Evolutionary conservation across 2,113 vertebrate genomes (phyloP).

Genomic region (Beaufortia kweichowensis): DNA sequence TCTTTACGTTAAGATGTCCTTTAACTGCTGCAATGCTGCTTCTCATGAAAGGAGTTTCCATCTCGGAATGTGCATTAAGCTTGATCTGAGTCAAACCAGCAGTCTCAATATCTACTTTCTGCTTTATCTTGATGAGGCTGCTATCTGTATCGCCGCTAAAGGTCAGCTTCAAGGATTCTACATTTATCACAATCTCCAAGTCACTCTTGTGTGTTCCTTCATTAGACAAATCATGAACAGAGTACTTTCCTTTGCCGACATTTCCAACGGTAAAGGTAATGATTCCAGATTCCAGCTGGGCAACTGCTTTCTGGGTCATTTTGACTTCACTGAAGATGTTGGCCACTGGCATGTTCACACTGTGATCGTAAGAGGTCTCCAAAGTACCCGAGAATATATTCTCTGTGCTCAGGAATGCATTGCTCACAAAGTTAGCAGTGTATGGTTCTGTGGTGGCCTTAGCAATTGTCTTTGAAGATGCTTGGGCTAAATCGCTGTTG

Average conservation of each 20-base stretch:
- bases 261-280: slow-evolving; percentile 69
- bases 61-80: slow-evolving; percentile 76
- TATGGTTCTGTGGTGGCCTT: slow-evolving; percentile 77
- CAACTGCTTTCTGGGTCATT: slow-evolving; percentile 71
- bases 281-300: slow-evolving; percentile 68
- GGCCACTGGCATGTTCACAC: slow-evolving; percentile 72
- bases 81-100: slow-evolving; percentile 64
- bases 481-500: slow-evolving; percentile 68
- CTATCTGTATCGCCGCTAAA: slow-evolving; percentile 77
- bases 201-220: slow-evolving; percentile 79
- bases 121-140: slow-evolving; percentile 78
- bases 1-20: slow-evolving; percentile 69
- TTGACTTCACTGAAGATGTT: slow-evolving; percentile 74
- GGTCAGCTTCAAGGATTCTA: slow-evolving; percentile 66
- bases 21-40: slow-evolving; percentile 74
- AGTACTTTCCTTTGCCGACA: slow-evolving; percentile 74
- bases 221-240: slow-evolving; percentile 67
- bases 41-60: slow-evolving; percentile 77
- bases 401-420: slow-evolving; percentile 72
- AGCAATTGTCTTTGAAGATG: slow-evolving; percentile 73
- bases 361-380: slow-evolving; percentile 78
- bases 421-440: slow-evolving; percentile 74
- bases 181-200: slow-evolving; percentile 68
- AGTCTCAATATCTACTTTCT: slow-evolving; percentile 75
- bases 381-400: slow-evolving; percentile 75